Conservation (phyloP, 2,113 vertebrate genomes). For the Centropus unirufus region DNA sequence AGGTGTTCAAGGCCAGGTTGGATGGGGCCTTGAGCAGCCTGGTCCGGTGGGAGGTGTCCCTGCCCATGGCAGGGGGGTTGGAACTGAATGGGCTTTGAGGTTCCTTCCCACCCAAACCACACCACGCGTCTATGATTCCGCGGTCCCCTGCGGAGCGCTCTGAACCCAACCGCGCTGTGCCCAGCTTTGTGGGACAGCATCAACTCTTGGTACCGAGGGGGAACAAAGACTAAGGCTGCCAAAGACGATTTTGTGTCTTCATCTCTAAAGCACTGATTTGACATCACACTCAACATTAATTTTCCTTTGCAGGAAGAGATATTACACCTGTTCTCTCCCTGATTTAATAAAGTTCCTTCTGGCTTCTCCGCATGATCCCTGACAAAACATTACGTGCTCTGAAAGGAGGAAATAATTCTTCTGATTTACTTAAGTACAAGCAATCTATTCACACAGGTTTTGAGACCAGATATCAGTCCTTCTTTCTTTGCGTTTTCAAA, state of each 20-base stretch:
- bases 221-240: neutral
- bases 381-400: neutral
- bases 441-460: neutral
- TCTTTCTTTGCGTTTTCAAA: neutral
- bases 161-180: neutral
- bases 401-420: neutral
- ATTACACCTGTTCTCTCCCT: conserved; percentile 2
- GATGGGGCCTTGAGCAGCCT: too few relatives aligned
- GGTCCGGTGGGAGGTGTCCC: too few relatives aligned
- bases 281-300: neutral
- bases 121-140: too few relatives aligned
- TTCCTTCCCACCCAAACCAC: too few relatives aligned
- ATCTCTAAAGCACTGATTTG: neutral
- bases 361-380: neutral
- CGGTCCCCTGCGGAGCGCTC: neutral
- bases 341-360: conserved; percentile 28
- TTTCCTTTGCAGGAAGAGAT: neutral
- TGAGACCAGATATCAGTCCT: neutral
- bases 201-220: neutral
- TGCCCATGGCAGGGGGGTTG: too few relatives aligned
- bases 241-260: neutral
- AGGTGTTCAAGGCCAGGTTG: too few relatives aligned
- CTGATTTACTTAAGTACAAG: neutral
- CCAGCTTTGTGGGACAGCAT: neutral
- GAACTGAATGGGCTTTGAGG: too few relatives aligned